Evolutionary conservation across 2,113 vertebrate species (phyloP).

Genomic region (Zapornia atra): DNA sequence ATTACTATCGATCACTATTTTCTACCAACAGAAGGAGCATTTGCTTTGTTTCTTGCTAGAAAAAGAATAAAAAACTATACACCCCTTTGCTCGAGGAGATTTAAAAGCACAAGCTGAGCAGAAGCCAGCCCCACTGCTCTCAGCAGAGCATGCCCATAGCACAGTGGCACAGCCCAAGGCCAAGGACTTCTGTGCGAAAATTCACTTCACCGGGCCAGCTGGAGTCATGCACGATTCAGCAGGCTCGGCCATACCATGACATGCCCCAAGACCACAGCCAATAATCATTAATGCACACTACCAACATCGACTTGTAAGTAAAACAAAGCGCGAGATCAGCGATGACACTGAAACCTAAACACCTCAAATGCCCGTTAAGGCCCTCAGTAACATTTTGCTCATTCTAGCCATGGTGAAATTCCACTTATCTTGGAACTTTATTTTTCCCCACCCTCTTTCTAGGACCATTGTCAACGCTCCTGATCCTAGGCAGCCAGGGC

Average conservation of each 20-base stretch:
- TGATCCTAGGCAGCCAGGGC: not conserved
- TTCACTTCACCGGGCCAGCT: not conserved
- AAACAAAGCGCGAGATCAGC: fast-evolving
- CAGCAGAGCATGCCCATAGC: fast-evolving
- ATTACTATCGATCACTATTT: not conserved
- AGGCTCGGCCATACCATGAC: fast-evolving
- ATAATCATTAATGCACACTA: fast-evolving
- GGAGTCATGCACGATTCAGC: not conserved
- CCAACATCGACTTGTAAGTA: fast-evolving
- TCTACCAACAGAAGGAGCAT: not conserved
- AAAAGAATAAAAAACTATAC: not conserved
- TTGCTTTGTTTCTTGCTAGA: not conserved
- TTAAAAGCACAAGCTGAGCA: not conserved
- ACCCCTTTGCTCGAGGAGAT: not conserved
- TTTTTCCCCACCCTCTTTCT: not conserved
- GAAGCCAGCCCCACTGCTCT: fast-evolving
- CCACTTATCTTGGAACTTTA: not conserved
- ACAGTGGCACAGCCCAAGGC: not conserved
- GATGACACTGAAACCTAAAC: not conserved
- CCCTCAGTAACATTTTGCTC: not conserved
- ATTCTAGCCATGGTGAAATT: not conserved
- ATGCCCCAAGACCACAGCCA: fast-evolving
- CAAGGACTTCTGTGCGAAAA: fast-evolving
- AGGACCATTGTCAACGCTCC: not conserved
- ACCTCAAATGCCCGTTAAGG: not conserved